phyloP scores from a whole-genome alignment of 2,797 vertebrate genomes.

The Sciaenops ocellatus region DNA sequence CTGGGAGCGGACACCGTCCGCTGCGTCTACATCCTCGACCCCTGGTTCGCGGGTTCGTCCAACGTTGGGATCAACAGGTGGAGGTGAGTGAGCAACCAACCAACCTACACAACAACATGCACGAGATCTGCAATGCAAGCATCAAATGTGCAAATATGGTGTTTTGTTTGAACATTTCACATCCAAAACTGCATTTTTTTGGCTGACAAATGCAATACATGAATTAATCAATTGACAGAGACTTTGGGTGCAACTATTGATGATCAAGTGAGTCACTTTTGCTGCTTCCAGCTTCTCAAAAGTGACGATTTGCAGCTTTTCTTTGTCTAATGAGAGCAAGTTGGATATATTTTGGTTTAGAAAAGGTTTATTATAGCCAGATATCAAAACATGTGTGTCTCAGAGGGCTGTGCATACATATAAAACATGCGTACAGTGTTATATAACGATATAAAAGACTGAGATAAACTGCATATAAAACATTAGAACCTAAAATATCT shows the following conservation, averaged over 20 bases:
- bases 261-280: not conserved
- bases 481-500: too few relatives aligned
- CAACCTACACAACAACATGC: not conserved
- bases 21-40: constrained; percentile 96
- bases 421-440: too few relatives aligned
- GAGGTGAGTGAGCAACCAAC: constrained; percentile 85
- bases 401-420: too few relatives aligned
- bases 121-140: not conserved
- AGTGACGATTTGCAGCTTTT: too few relatives aligned
- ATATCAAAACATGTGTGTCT: too few relatives aligned
- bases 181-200: not conserved
- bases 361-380: too few relatives aligned
- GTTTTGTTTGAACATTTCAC: too few relatives aligned
- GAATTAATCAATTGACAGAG: not conserved
- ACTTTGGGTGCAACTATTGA: too few relatives aligned
- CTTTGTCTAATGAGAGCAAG: not conserved
- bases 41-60: constrained; percentile 97
- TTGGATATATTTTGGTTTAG: too few relatives aligned
- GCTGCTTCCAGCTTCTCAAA: not conserved
- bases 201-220: not conserved
- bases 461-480: too few relatives aligned
- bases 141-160: too few relatives aligned
- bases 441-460: too few relatives aligned
- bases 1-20: constrained; percentile 91
- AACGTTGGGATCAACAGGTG: constrained; percentile 98